Evolutionary conservation across 2,888 invertebrate species (phyloP).

Genomic region (Galeruca laticollis): DNA sequence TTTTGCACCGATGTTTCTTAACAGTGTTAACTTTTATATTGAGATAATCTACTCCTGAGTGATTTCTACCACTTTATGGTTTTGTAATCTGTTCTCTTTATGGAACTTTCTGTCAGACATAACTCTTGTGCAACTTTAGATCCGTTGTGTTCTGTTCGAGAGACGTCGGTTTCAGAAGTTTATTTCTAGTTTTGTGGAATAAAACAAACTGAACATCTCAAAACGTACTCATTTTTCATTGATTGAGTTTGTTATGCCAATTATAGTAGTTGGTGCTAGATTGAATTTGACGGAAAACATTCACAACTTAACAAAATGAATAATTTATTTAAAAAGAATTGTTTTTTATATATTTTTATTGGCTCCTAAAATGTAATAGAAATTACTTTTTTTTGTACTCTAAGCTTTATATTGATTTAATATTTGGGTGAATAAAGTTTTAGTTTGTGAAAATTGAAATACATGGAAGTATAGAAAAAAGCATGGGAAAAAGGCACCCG

Average conservation of each 20-base stretch:
- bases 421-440: slow-evolving; percentile 35
- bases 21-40: not conserved
- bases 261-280: slow-evolving; percentile 22
- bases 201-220: slow-evolving; percentile 1
- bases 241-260: slow-evolving; percentile 2
- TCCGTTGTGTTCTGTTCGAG: no score
- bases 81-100: no score
- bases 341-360: slow-evolving; percentile 19
- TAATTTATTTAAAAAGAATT: not conserved
- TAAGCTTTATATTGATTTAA: slow-evolving; percentile 21
- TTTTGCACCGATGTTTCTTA: not conserved
- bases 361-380: slow-evolving; percentile 22
- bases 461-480: slow-evolving; percentile 16
- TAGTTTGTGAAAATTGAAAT: slow-evolving; percentile 27
- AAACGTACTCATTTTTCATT: not conserved
- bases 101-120: no score
- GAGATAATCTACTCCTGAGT: no score
- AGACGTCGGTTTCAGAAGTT: no score
- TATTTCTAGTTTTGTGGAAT: not conserved
- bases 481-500: slow-evolving; percentile 3
- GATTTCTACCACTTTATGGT: no score
- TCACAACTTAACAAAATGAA: not conserved
- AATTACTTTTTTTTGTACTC: slow-evolving; percentile 18
- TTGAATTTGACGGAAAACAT: slow-evolving; percentile 1
- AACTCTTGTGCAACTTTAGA: no score